Evolutionary conservation across 2,113 vertebrate genomes (phyloP), one percentile per base, ranked within the genome.

Genomic region (Burhinus oedicnemus): DNA sequence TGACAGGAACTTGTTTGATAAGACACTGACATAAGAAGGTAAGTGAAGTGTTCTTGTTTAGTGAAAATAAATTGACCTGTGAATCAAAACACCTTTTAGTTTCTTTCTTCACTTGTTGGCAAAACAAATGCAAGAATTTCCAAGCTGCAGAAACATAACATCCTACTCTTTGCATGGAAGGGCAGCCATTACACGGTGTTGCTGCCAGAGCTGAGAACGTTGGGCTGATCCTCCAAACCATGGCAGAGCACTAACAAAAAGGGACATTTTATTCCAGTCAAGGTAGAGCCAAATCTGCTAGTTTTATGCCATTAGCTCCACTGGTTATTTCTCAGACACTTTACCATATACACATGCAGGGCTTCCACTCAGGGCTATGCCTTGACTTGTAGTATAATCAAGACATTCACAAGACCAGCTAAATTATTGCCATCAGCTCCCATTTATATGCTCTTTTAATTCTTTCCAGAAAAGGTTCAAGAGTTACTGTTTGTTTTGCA

Each of bases 381-480:
- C 95, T 93, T 85, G 68, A 94, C 96, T 95, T 95, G 96, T 42
- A 72, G 27, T 19, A 32, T 90, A 94, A 96, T 96, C 74, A 93
- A 95, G 87, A 89, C 36, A 40, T 89, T 93, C 82, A 85, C 77
- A 77, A 89, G 69, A 82, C 57, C 42, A 55, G 60, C 49, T 83
- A 90, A 95, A 93, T 95, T 91, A 83, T 34, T 93, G 49, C 74
- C 87, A 93, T 91, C 74, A 76, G 40, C 75, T 91, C 29, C 12
- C 65, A 77, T 86, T 92, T 96, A 93, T 80, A 89, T 87, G 29
- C 40, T 93, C 77, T 93, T 96, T 94, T 62, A 96, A 96, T 95
- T 88, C 42, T 44, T 96, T 96, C 75, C 89, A 94, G 76, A 97
- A 83, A 90, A 86, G 15, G 47, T 86, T 93, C 75, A 93, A 95